These are phyloP conservation scores for Argyrosomus japonicus DNA, from an alignment of 2,113 vertebrate genomes.

Conservation along the genomic window DNA sequence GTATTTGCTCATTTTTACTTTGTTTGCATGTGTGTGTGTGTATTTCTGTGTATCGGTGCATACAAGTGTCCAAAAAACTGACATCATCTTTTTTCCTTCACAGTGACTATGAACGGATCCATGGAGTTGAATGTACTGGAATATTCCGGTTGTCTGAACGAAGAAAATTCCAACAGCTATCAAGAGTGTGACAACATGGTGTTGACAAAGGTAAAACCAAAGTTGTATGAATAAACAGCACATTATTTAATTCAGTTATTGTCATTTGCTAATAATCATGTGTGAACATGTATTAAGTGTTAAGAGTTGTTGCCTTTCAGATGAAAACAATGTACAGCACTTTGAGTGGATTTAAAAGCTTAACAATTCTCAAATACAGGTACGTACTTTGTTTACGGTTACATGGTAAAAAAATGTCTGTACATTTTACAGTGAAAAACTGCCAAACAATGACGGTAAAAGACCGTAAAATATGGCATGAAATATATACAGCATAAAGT, in stretches of 20 bases:
- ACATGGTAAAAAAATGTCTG: no score
- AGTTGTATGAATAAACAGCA: neutral
- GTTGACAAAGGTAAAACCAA: neutral
- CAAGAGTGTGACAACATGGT: accelerated
- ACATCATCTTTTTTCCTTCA: neutral
- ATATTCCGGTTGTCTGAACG: accelerated
- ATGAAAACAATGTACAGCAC: conserved; percentile 59
- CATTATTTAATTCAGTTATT: neutral
- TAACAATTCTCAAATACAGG: conserved; percentile 50
- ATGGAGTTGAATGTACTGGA: accelerated
- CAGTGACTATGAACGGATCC: conserved; percentile 49
- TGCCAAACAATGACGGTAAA: no score
- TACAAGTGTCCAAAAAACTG: neutral
- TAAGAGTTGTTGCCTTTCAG: conserved; percentile 53
- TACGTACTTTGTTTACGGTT: conserved; percentile 7
- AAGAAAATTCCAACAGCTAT: accelerated
- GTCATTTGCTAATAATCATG: neutral
- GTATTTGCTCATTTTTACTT: conserved; percentile 41
- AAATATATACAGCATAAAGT: no score
- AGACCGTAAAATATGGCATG: no score
- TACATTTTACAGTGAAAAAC: no score
- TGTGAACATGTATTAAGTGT: neutral
- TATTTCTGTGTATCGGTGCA: neutral
- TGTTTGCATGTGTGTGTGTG: neutral
- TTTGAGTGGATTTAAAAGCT: conserved; percentile 61